Conservation (phyloP, 2,797 vertebrate genomes). For the Pangasius macronema region DNA sequence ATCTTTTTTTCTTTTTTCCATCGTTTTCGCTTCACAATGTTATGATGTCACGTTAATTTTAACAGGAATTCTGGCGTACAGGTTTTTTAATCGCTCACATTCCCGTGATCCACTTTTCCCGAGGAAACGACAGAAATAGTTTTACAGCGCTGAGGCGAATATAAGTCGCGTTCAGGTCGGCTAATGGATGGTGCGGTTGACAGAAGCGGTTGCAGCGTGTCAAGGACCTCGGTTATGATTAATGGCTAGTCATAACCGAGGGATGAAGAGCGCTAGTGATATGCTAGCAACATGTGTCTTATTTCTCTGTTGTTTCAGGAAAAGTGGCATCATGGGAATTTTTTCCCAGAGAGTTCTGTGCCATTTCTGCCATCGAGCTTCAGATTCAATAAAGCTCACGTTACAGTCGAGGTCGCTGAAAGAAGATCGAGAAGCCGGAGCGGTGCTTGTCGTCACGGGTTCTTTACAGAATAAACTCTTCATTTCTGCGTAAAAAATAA, state of each 20-base stretch:
- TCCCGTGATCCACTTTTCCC: conserved; percentile 63
- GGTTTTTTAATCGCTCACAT: neutral
- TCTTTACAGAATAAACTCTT: neutral
- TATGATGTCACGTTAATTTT: no score
- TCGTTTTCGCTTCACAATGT: no score
- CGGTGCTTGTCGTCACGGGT: neutral
- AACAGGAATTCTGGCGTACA: neutral
- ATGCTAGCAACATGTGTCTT: conserved; percentile 52
- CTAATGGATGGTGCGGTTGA: conserved; percentile 73
- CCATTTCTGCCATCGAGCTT: conserved; percentile 23
- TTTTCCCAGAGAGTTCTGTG: neutral
- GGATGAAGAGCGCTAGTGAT: conserved; percentile 58
- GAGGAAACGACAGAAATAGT: conserved; percentile 65
- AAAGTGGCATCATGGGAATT: conserved; percentile 9
- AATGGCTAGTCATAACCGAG: conserved; percentile 61
- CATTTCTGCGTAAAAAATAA: neutral
- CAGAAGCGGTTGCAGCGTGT: conserved; percentile 65
- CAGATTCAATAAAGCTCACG: conserved; percentile 41
- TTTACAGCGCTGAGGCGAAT: conserved; percentile 66
- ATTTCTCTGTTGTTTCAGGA: conserved; percentile 41
- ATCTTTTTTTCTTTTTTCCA: no score
- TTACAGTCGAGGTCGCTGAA: conserved; percentile 15
- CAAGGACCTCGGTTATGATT: conserved; percentile 64
- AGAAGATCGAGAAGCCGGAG: neutral
- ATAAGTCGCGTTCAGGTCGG: conserved; percentile 68